These are phyloP conservation scores for Tenodera sinensis DNA, from an alignment of 2,888 invertebrate species.

Conservation along the genomic window DNA sequence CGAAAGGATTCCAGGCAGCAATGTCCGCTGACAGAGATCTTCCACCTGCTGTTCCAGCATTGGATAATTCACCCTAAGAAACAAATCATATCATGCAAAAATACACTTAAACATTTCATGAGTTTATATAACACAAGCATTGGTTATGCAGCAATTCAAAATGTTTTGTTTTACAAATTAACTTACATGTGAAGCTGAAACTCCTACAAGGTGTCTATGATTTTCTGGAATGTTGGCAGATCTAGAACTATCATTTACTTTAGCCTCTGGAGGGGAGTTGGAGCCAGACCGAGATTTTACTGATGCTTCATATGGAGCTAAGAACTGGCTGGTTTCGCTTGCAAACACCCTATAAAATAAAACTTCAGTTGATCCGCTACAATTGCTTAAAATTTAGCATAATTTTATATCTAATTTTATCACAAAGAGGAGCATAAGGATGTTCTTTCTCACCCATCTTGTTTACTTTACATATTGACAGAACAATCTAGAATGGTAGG, in stretches of 20 bases:
- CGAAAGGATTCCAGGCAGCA: constrained; percentile 81
- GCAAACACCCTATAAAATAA: constrained; percentile 60
- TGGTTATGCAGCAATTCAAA: background rate
- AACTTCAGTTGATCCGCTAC: background rate
- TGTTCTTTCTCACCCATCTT: too few relatives aligned
- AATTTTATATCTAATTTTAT: background rate
- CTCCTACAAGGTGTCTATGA: constrained; percentile 37
- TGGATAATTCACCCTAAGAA: constrained; percentile 45
- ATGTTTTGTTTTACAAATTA: background rate
- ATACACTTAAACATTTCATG: background rate
- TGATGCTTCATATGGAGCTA: constrained; percentile 69
- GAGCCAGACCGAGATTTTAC: constrained; percentile 53
- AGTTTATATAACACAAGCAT: background rate
- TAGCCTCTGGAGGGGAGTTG: constrained; percentile 43
- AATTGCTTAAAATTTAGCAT: background rate
- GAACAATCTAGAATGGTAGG: too few relatives aligned
- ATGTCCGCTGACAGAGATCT: constrained; percentile 55
- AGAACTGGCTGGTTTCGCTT: constrained; percentile 68
- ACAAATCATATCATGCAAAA: background rate
- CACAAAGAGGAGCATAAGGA: too few relatives aligned
- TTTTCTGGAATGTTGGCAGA: constrained; percentile 18
- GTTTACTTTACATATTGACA: too few relatives aligned
- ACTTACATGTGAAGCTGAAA: constrained; percentile 49
- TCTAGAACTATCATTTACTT: background rate
- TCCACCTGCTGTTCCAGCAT: constrained; percentile 41